Base-by-base conservation (phyloP, 2,797 vertebrate genomes). In the Gallirallus australis region DNA sequence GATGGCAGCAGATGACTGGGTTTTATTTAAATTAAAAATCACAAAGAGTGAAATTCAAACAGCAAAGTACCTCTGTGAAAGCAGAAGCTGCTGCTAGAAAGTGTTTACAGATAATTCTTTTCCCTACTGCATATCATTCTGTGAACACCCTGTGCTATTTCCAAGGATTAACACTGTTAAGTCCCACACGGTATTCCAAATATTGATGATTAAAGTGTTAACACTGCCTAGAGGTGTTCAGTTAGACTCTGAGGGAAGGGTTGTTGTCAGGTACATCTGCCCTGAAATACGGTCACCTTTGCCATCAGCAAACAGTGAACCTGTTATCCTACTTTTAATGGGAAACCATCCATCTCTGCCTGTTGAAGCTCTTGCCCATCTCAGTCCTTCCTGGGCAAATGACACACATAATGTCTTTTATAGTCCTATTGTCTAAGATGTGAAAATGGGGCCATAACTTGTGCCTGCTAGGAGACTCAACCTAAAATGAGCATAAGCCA, bases 1-100 rank as follows among this genome's bases (percentile, higher is more conserved):
- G 60, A 64, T 89, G 73, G 61, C 64, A 91, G 63, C 52, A 94
- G 63, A 59, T 82, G 66, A 86, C 31, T 86, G 33, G 6, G 19
- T 66, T 89, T 92, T 79, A 70, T 59, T 82, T 84, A 84, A 82
- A 84, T 89, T 82, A 90, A 84, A 95, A 92, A 45, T 66, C 68
- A 79, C 16, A 60, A 68, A 83, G 45, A 76, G 30, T 89, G 73
- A 90, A 86, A 84, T 82, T 86, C 35, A 93, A 75, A 59, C 23
- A 71, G 7, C 15, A 65, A 13, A 4, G 12, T 53, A 61, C 31
- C 27, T 78, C 11, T 54, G 30, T 31, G 25, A 63, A 52, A 85
- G 12, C 8, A 48, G 47, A 63, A 68, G 14, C 15, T 65, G 7
- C n/a, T 48, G 30, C 15, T 33, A 76, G 33, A 57, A 82, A 48